phyloP scores from a whole-genome alignment of 2,797 vertebrate species.

The Oceanodroma leucorhoa region DNA sequence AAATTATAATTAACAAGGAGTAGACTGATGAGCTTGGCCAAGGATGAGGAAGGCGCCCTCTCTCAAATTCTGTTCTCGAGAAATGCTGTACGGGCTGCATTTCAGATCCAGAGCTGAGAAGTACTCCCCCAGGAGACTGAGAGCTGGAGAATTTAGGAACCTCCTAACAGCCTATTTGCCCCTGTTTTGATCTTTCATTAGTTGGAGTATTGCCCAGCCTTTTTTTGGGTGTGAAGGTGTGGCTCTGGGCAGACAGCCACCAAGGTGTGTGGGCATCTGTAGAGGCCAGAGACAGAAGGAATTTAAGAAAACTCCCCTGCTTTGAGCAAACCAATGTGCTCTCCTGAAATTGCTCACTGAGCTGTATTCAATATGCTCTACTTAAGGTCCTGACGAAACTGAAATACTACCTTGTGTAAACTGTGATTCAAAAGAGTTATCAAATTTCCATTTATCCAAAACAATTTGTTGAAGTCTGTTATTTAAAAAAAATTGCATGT shows the following conservation, averaged over 20 bases:
- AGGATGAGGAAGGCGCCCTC: background rate
- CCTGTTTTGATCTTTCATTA: conserved; percentile 13
- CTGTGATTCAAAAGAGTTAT: conserved; percentile 11
- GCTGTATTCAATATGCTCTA: background rate
- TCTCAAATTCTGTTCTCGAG: background rate
- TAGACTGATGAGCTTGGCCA: background rate
- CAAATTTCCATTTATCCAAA: conserved; percentile 5
- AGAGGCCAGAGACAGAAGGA: background rate
- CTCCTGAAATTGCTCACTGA: background rate
- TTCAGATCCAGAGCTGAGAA: background rate
- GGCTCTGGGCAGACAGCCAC: background rate
- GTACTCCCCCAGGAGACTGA: background rate
- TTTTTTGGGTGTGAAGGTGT: background rate
- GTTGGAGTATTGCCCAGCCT: background rate
- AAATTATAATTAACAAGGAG: background rate
- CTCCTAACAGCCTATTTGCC: background rate
- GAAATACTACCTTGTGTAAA: conserved; percentile 33
- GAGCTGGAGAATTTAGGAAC: background rate
- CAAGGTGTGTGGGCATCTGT: conserved; percentile 5
- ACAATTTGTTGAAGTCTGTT: conserved; percentile 14
- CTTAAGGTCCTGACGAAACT: background rate
- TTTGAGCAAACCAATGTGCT: background rate
- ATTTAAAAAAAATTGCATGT: background rate
- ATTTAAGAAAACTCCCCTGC: background rate
- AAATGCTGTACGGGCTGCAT: background rate